A percentile compares a stretch with the other conserved stretches of the same genome.
Conservation (phyloP, 2,888 invertebrate genomes). For the Tenthredo mesomela region DNA sequence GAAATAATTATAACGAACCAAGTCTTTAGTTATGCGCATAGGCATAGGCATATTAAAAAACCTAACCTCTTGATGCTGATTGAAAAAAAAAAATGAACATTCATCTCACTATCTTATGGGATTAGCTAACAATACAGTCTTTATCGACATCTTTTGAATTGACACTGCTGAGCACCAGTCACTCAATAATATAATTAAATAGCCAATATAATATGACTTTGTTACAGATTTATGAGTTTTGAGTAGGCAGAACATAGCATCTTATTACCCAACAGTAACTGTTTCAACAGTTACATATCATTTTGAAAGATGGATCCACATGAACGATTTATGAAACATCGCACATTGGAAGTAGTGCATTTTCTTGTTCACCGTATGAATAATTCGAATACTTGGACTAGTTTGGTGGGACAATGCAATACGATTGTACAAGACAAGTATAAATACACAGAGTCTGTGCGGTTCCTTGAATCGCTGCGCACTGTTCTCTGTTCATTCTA, state of each 20-base stretch:
- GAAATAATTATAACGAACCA: no score
- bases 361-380: not conserved
- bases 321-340: conserved; percentile 26
- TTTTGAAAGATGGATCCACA: conserved; percentile 4
- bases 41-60: not conserved
- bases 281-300: not conserved
- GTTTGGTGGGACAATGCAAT: not conserved
- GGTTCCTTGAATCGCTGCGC: not conserved
- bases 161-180: not conserved
- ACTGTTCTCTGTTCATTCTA: conserved; percentile 31
- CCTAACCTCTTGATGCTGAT: not conserved
- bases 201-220: not conserved
- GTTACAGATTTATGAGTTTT: not conserved
- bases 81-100: not conserved
- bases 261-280: not conserved
- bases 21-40: no score
- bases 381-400: not conserved
- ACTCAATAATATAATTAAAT: not conserved
- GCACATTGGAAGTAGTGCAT: not conserved
- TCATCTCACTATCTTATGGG: not conserved
- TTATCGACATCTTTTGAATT: not conserved
- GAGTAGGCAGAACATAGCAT: not conserved
- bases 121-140: not conserved
- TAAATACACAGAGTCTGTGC: not conserved
- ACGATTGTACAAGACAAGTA: not conserved